Base-by-base conservation (phyloP, 2,797 vertebrate species). In the Phrynocephalus guinanensis region DNA sequence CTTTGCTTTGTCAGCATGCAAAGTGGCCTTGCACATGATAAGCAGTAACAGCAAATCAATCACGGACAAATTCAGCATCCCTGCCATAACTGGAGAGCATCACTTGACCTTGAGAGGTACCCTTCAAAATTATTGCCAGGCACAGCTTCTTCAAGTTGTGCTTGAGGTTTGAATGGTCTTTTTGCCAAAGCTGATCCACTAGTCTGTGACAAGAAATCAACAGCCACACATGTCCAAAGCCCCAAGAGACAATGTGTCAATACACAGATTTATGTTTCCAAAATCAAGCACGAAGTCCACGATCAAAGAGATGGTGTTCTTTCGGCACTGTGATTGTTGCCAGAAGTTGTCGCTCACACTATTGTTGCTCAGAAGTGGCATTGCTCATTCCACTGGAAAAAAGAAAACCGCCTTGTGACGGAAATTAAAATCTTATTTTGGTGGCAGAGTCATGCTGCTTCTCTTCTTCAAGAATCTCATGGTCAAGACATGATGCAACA, bases 101-200 rank as follows among this genome's bases (percentile, higher is more conserved):
- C 78, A 81, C 78, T 88, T 88, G 87, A 85, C 83, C 87, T 88
- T 88, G 70, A 81, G 82, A 73, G 33, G 9, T 52, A 44, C 48
- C 38, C 72, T 73, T 84, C 70, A 73, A 80, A 84, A 88, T 84
- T 84, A 84, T 70, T 84, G 79, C 82, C 44, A 79, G 76, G 48
- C 78, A 67, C 75, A 88, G 77, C 78, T 75, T 85, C 79, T 48
- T 85, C 70, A 84, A 75, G 56, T 38, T 66, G 22, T n/a, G 68
- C 83, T 79, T 75, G 76, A 84, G 28, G 48, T 67, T 70, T 88
- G 77, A 84, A 50, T 26, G 79, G 67, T 79, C 68, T 84, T 66
- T 24, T 66, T 24, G 28, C 52, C 52, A 44, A 81, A 56, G 78
- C 76, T 75, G 52, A 16, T 81, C 67, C 68, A 20, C 79, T 81